Base-by-base conservation (phyloP, 2,888 invertebrate genomes). In the Toxonevra muliebris region DNA sequence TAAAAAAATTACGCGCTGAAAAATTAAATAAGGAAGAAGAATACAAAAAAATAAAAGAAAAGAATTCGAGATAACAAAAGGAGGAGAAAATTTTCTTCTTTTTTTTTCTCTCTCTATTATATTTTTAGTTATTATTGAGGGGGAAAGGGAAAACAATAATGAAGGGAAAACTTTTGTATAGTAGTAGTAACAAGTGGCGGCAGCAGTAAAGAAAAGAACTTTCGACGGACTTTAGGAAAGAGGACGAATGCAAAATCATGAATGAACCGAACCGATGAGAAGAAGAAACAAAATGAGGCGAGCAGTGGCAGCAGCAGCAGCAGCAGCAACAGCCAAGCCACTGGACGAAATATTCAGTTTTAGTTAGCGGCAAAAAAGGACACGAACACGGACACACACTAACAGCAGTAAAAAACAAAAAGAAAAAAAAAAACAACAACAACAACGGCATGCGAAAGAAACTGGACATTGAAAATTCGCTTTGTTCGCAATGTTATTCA, bases 381-480 rank as follows among this genome's bases (percentile, higher is more conserved):
- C 48, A 61, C 20, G 13, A 19, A 30, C 45, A 66, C 48, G 40
- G 50, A 58, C 17, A 58, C 15, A 43, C 54, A 52, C n/a, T 7
- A 7, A 30, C 30, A 30, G 30, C 30, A 30, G 30, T 7, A 30
- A 30, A 2, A 30, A 30, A 30, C 2, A 30, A 30, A 30, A 30
- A 30, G 7, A 2, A 30, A 30, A 30, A 30, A 30, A 4, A 30
- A 2, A 30, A 30, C 2, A 30, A 30, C 2, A 30, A 2, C 2
- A 30, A 2, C 30, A 30, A 42, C 17, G 60, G 19, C 20, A 20
- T n/a, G 43, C 19, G 42, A 57, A 64, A 60, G 57, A 61, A 61
- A 57, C 68, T 68, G 68, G 68, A 64, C 68, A 68, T 55, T 64
- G 61, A 59, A 63, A 63, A 60, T 52, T 20, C 7, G 7, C 30